Evolutionary conservation across 2,888 invertebrate species (phyloP), one percentile per base, ranked within the genome.

Genomic region (Tineola bisselliella): DNA sequence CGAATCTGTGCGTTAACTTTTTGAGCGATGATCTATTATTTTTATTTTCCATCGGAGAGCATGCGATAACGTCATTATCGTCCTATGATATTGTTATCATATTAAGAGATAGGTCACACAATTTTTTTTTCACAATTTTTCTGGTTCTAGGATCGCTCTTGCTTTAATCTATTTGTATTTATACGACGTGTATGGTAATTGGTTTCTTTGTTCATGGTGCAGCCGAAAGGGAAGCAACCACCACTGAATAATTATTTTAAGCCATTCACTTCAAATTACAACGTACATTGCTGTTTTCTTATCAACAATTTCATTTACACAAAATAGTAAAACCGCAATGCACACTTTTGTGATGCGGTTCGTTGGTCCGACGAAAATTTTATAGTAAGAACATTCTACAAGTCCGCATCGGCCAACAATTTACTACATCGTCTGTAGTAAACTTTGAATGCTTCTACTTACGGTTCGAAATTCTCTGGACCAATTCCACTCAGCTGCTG

Each of bases 191-290:
- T 58, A 58, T 56, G 56, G 56, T 56, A 56, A 56, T 58, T 58
- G 31, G 25, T 15, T 56, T 58, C 58, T 58, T 58, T 58, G 58
- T 58, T 58, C 33, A 58, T 58, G 58, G 33, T 33, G 33, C 58
- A 58, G 33, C 33, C 58, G 8, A 17, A 56, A n/a, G n/a, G 58
- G 15, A 58, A 31, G 33, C 31, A 25, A 17, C n/a, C 33, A 33
- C 58, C 13, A 58, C 33, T 6, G 33, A 33, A 58, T 19, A 8
- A 48, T 3, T 5, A 5, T 48, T 17, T n/a, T 38, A 48, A 48
- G 8, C 48, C 10, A 25, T 6, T 25, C 2, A 38, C 3, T 38
- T 38, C 3, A 4, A 10, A n/a, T 38, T 17, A 3, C 48, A 17
- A 1, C 10, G 3, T 48, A 5, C 48, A 48, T 48, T 48, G 48